Percentiles rank a stretch among this genome's conserved stretches.
phyloP scores from a whole-genome alignment of 1,140 invertebrate genomes.

The Zophobas atratus region DNA sequence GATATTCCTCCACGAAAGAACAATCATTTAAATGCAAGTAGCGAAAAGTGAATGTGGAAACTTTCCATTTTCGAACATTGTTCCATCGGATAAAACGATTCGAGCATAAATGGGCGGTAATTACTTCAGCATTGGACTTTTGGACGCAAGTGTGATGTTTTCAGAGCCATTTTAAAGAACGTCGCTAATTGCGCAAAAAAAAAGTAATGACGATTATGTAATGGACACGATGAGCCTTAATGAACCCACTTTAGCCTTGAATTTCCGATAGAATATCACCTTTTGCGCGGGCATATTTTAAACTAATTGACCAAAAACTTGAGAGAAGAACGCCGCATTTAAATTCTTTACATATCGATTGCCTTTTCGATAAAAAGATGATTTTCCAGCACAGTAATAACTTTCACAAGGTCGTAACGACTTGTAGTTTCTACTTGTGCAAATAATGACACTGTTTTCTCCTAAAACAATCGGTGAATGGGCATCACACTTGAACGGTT shows the following conservation, averaged over 20 bases:
- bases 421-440: constrained; percentile 39
- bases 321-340: not conserved
- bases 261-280: no score
- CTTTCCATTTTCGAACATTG: constrained; percentile 24
- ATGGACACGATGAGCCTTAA: not conserved
- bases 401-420: constrained; percentile 18
- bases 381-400: constrained; percentile 13
- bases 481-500: constrained; percentile 17
- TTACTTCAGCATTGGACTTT: constrained; percentile 34
- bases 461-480: constrained; percentile 39
- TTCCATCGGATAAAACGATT: not conserved
- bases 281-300: not conserved
- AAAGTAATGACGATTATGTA: not conserved
- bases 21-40: constrained; percentile 18
- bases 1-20: constrained; percentile 21
- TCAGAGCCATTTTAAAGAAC: not conserved
- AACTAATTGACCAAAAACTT: not conserved
- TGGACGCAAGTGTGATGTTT: not conserved
- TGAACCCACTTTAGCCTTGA: no score
- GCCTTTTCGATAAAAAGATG: constrained; percentile 21
- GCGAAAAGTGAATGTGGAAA: constrained; percentile 38
- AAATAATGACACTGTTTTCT: constrained; percentile 36
- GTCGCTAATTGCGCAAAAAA: not conserved
- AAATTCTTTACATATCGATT: constrained; percentile 6
- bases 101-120: not conserved